Evolutionary conservation across 2,797 vertebrate genomes (phyloP).

Genomic region (Capromys pilorides): DNA sequence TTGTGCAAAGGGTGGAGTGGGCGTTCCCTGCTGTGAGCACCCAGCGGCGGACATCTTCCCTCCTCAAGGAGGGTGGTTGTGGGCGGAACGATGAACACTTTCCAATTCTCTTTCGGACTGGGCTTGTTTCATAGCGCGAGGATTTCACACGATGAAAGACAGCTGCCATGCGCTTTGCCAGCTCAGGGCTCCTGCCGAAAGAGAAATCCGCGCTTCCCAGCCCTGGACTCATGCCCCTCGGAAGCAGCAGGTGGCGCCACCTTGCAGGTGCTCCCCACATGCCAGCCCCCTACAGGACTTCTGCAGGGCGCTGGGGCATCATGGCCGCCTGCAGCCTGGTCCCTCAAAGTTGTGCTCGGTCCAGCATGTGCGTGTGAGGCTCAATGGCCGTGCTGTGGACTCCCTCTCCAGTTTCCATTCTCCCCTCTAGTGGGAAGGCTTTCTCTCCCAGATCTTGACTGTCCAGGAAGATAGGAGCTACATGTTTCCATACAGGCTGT

Average conservation of each 20-base stretch:
- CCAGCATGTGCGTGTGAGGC: not conserved
- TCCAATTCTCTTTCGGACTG: not conserved
- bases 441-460: not conserved
- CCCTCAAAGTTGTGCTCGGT: not conserved
- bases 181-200: not conserved
- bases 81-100: not conserved
- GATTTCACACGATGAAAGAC: constrained; percentile 7
- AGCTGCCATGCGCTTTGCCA: not conserved
- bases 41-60: not conserved
- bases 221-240: not conserved
- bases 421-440: rapidly evolving
- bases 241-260: constrained; percentile 84
- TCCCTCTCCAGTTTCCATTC: not conserved
- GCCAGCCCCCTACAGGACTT: not conserved
- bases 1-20: rapidly evolving
- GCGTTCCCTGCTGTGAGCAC: not conserved
- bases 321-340: not conserved
- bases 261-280: constrained; percentile 59
- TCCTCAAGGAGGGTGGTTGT: not conserved
- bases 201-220: not conserved
- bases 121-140: not conserved
- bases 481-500: rapidly evolving
- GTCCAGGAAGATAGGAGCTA: not conserved
- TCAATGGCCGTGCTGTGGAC: rapidly evolving
- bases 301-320: not conserved